These are phyloP conservation scores for Trachelus stipa DNA, from an alignment of 2,888 invertebrate species.

Conservation along the genomic window DNA sequence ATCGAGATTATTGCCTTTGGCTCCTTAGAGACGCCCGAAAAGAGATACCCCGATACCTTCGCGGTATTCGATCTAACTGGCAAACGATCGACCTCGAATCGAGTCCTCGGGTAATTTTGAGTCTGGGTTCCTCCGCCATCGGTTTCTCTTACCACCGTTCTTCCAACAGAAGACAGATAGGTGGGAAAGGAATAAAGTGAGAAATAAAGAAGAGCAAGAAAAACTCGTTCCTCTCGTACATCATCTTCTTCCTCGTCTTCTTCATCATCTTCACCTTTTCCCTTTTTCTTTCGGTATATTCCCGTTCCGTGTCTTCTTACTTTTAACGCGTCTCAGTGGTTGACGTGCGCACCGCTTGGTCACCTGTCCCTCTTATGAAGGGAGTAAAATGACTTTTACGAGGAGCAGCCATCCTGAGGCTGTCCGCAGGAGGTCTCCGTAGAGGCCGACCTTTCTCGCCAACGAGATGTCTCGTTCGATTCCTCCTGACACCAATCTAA, in stretches of 20 bases:
- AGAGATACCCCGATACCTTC: conserved; percentile 8
- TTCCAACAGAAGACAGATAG: not conserved
- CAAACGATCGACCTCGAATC: not conserved
- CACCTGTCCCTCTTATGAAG: conserved; percentile 52
- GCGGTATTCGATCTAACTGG: conserved; percentile 2
- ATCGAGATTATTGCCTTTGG: conserved; percentile 60
- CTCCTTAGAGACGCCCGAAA: conserved; percentile 31
- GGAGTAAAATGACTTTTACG: conserved; percentile 63
- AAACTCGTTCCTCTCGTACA: not conserved
- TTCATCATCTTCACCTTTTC: not conserved
- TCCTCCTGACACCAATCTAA: conserved; percentile 59
- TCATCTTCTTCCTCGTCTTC: not conserved
- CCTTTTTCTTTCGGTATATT: not conserved
- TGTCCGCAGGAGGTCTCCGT: conserved; percentile 56
- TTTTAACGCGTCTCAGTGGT: not conserved
- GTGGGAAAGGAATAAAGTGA: not conserved
- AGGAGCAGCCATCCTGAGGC: conserved; percentile 51
- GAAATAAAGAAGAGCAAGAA: not conserved
- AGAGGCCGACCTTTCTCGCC: conserved; percentile 46
- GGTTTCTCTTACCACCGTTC: not conserved
- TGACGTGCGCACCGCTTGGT: conserved; percentile 38
- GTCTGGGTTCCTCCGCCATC: not conserved
- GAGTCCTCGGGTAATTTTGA: not conserved
- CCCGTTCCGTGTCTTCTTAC: not conserved
- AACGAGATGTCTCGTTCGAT: conserved; percentile 63